Percentiles rank a stretch among this genome's conserved stretches.
phyloP scores from a whole-genome alignment of 2,797 vertebrate genomes.

The Manis pentadactyla region DNA sequence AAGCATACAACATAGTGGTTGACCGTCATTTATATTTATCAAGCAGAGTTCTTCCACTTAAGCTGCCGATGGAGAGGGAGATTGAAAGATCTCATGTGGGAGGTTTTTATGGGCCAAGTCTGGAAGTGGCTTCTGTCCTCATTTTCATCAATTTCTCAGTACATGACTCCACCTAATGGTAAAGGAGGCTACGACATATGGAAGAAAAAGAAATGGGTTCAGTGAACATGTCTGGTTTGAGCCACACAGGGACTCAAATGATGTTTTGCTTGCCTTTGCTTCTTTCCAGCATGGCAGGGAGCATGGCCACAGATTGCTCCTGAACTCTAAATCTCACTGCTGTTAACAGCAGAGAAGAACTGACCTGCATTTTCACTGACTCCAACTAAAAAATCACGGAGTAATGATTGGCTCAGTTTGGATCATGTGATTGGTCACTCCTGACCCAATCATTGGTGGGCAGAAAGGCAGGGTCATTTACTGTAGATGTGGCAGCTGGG shows the following conservation, averaged over 20 bases:
- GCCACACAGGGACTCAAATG: neutral
- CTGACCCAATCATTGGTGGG: neutral
- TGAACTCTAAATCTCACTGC: slow-evolving; percentile 8
- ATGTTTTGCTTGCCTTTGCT: neutral
- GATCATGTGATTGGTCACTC: neutral
- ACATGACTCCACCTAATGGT: neutral
- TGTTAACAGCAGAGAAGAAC: neutral
- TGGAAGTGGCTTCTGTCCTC: neutral
- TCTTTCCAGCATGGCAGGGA: neutral
- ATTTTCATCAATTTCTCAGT: neutral
- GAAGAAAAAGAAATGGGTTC: slow-evolving; percentile 22
- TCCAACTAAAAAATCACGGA: neutral
- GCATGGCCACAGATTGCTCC: neutral
- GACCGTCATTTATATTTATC: too few species aligned
- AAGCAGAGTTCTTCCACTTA: neutral
- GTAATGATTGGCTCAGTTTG: neutral
- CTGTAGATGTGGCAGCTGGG: neutral
- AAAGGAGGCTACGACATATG: slow-evolving; percentile 34
- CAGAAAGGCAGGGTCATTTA: neutral
- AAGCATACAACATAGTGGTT: too few species aligned
- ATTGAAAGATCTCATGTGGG: neutral
- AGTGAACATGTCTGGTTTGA: neutral
- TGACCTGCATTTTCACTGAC: neutral
- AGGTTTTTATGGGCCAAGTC: neutral
- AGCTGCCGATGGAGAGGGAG: neutral